These are phyloP conservation scores for Leptinotarsa lineolata DNA, from an alignment of 1,140 invertebrate species.

Conservation along the genomic window DNA sequence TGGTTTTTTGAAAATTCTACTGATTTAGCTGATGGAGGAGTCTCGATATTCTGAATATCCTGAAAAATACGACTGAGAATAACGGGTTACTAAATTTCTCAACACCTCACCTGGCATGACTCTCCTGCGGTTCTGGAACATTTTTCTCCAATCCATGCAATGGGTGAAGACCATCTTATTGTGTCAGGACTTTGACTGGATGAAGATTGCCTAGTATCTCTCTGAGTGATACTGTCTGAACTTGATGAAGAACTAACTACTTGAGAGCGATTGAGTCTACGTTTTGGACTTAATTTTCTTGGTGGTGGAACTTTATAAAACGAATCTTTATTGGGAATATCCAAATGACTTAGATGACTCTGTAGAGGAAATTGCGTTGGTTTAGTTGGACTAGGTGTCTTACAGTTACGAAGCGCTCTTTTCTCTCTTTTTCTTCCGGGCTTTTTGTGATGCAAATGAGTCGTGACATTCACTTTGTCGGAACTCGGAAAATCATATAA, in stretches of 20 bases:
- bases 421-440: constrained; percentile 59
- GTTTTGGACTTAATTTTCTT: constrained; percentile 59
- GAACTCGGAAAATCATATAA: constrained; percentile 77
- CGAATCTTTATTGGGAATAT: constrained; percentile 47
- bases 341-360: constrained; percentile 57
- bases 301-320: constrained; percentile 50
- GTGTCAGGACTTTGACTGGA: constrained; percentile 53
- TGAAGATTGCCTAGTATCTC: constrained; percentile 46
- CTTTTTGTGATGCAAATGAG: constrained; percentile 57
- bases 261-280: constrained; percentile 55
- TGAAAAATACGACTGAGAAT: constrained; percentile 4
- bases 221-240: constrained; percentile 58
- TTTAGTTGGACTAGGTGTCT: constrained; percentile 60
- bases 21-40: constrained; percentile 59
- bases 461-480: constrained; percentile 59
- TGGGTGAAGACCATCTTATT: constrained; percentile 49
- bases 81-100: not conserved
- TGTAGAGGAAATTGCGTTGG: constrained; percentile 52
- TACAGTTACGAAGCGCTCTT: constrained; percentile 44
- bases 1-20: constrained; percentile 53
- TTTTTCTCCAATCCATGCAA: constrained; percentile 48
- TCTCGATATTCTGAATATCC: constrained; percentile 57
- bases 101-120: constrained; percentile 10
- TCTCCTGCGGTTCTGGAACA: constrained; percentile 50
- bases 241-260: constrained; percentile 59